These are phyloP conservation scores for Prosopocoilus inquinatus DNA, from an alignment of 2,888 invertebrate species.

Conservation along the genomic window DNA sequence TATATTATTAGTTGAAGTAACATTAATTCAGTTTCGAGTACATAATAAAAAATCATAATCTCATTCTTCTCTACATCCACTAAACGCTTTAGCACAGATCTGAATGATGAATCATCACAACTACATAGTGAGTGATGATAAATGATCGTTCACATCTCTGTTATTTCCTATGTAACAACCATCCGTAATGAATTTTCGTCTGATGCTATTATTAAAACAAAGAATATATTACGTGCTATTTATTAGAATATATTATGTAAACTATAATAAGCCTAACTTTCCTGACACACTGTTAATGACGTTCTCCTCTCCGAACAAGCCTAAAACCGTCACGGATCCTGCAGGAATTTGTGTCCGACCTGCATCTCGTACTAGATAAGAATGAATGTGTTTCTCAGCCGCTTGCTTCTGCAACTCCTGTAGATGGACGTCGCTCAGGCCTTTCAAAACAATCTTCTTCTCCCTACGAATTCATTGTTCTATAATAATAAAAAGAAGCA, in stretches of 20 bases:
- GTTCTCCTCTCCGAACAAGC: slow-evolving; percentile 52
- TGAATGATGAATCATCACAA: too few relatives aligned
- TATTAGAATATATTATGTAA: slow-evolving; percentile 2
- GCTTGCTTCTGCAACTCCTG: slow-evolving; percentile 45
- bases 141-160: not conserved
- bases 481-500: slow-evolving; percentile 1
- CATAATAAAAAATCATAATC: too few relatives aligned
- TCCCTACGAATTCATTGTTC: slow-evolving; percentile 39
- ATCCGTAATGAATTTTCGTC: not conserved
- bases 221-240: slow-evolving; percentile 1
- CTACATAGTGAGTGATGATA: too few relatives aligned
- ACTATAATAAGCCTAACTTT: slow-evolving; percentile 33
- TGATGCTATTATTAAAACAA: slow-evolving; percentile 2
- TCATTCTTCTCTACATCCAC: too few relatives aligned
- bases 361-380: slow-evolving; percentile 44
- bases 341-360: slow-evolving; percentile 51
- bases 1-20: too few relatives aligned
- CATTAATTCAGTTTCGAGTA: too few relatives aligned
- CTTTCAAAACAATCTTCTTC: slow-evolving; percentile 51
- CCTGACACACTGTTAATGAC: slow-evolving; percentile 50
- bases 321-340: slow-evolving; percentile 52
- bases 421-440: slow-evolving; percentile 45
- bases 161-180: not conserved
- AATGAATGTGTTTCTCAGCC: slow-evolving; percentile 38
- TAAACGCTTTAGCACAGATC: too few relatives aligned